phyloP scores from a whole-genome alignment of 2,113 vertebrate genomes.

The Labeo catla region DNA sequence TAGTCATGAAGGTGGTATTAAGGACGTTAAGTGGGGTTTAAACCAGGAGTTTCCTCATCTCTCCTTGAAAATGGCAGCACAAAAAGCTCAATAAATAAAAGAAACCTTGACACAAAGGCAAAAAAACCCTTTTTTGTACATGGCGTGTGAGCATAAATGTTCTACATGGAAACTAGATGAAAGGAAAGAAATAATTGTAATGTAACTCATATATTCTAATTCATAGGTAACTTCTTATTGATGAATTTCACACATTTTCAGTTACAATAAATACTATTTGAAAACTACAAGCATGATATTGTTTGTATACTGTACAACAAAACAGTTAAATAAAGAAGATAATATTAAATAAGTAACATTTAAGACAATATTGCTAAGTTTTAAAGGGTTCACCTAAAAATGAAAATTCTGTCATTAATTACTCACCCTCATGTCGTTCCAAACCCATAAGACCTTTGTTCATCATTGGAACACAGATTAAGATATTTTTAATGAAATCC shows the following conservation, averaged over 20 bases:
- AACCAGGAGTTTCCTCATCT: background rate
- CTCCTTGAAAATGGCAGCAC: background rate
- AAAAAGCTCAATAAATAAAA: background rate
- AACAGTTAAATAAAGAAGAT: background rate
- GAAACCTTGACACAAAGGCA: background rate
- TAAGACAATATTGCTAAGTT: background rate
- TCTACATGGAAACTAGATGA: background rate
- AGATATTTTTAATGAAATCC: too few relatives aligned
- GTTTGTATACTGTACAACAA: background rate
- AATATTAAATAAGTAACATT: background rate
- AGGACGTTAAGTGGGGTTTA: background rate
- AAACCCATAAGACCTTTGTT: too few relatives aligned
- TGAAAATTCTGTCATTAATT: too few relatives aligned
- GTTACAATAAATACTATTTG: background rate
- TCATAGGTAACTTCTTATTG: background rate
- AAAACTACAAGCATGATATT: background rate
- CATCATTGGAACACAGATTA: too few relatives aligned
- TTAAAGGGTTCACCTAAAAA: too few relatives aligned
- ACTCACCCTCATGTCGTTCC: too few relatives aligned
- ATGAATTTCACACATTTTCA: background rate
- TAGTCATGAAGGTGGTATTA: slow-evolving; percentile 13
- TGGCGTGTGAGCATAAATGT: background rate
- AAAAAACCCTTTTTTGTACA: background rate
- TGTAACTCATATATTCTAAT: background rate
- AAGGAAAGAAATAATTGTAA: background rate